phyloP scores from a whole-genome alignment of 2,113 vertebrate genomes.

The Pionites leucogaster region DNA sequence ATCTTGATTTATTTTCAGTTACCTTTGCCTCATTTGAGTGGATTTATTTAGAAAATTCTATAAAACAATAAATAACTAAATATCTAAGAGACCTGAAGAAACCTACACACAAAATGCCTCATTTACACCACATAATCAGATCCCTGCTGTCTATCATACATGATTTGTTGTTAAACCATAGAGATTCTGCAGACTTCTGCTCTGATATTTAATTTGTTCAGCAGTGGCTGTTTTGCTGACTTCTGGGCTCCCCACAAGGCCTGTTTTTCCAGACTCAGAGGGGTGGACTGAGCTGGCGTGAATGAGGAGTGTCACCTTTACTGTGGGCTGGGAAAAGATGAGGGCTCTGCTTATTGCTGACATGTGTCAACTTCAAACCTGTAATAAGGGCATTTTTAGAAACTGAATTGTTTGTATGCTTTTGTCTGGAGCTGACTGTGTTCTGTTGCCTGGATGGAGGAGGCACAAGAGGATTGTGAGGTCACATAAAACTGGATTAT shows the following conservation, averaged over 20 bases:
- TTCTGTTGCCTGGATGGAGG: not conserved
- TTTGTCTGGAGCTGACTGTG: not conserved
- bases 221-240: not conserved
- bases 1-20: not conserved
- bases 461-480: not conserved
- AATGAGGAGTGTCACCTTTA: not conserved
- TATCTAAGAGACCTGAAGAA: not conserved
- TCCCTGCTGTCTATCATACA: not conserved
- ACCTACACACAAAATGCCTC: not conserved
- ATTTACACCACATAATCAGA: not conserved
- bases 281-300: not conserved
- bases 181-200: not conserved
- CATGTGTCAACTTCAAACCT: slow-evolving; percentile 11
- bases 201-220: not conserved
- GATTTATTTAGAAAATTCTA: slow-evolving; percentile 1
- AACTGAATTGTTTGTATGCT: not conserved
- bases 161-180: not conserved
- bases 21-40: not conserved
- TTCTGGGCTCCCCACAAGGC: slow-evolving; percentile 4
- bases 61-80: not conserved
- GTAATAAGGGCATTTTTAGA: slow-evolving; percentile 11
- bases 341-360: not conserved
- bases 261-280: slow-evolving; percentile 19
- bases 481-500: slow-evolving; percentile 13
- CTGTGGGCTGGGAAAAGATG: not conserved